Conservation (phyloP, 2,888 invertebrate species). For the Phymatocera aterrima region DNA sequence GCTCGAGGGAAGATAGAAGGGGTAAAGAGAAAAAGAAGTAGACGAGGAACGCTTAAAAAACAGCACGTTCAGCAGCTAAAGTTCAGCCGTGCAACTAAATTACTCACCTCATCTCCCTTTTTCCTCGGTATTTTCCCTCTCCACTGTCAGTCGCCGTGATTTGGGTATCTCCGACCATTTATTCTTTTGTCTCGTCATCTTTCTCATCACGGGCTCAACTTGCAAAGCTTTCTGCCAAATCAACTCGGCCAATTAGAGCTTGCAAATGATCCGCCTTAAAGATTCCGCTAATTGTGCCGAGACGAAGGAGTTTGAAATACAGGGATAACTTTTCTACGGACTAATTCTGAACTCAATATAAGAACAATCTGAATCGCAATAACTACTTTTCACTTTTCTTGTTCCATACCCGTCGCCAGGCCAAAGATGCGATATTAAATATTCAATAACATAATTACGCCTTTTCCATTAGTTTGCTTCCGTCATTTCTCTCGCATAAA, state of each 20-base stretch:
- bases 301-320: slow-evolving; percentile 44
- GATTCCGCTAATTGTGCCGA: slow-evolving; percentile 66
- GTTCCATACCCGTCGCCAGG: not conserved
- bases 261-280: slow-evolving; percentile 69
- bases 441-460: not conserved
- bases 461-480: not conserved
- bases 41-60: slow-evolving; percentile 49
- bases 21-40: not conserved
- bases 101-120: slow-evolving; percentile 53
- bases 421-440: not conserved
- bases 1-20: not conserved
- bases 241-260: slow-evolving; percentile 66
- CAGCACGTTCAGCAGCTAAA: slow-evolving; percentile 60
- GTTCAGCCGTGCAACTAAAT: slow-evolving; percentile 59
- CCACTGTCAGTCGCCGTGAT: slow-evolving; percentile 6
- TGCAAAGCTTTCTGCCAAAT: slow-evolving; percentile 59
- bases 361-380: slow-evolving; percentile 27
- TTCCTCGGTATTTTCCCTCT: not conserved
- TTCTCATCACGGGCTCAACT: slow-evolving; percentile 50
- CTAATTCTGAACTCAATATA: slow-evolving; percentile 54
- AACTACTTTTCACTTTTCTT: slow-evolving; percentile 6
- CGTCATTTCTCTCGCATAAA: not conserved
- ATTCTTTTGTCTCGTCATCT: slow-evolving; percentile 55
- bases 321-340: slow-evolving; percentile 51
- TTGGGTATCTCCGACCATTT: slow-evolving; percentile 47